phyloP scores from a whole-genome alignment of 2,888 invertebrate species.

The Lissonota sp. region DNA sequence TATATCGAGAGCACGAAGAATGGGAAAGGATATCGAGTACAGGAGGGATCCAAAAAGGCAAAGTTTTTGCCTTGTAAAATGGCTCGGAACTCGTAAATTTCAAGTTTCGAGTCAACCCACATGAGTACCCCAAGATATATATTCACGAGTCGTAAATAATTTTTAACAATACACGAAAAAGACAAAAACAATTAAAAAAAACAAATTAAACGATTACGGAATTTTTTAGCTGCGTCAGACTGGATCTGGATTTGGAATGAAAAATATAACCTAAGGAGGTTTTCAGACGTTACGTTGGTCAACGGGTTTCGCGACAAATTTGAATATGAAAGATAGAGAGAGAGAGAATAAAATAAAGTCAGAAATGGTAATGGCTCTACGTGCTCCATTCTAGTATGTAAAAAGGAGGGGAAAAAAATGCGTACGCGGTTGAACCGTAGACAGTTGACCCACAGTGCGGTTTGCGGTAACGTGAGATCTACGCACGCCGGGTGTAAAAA shows the following conservation, averaged over 20 bases:
- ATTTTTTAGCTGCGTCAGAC: no score
- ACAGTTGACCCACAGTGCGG: slow-evolving; percentile 36
- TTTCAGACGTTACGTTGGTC: background rate
- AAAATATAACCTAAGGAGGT: no score
- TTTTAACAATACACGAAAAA: no score
- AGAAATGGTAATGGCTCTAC: background rate
- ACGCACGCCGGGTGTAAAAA: background rate
- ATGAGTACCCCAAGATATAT: background rate
- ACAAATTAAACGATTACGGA: no score
- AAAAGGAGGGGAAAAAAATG: background rate
- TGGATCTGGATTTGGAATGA: no score
- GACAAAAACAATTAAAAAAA: no score
- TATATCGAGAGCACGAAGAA: slow-evolving; percentile 44
- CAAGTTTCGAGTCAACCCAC: slow-evolving; percentile 38
- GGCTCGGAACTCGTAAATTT: slow-evolving; percentile 57
- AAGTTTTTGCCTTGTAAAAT: slow-evolving; percentile 68
- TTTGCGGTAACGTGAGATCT: slow-evolving; percentile 27
- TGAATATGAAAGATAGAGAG: slow-evolving; percentile 8
- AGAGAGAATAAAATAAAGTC: background rate
- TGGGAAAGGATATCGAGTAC: slow-evolving; percentile 46
- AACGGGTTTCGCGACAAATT: background rate
- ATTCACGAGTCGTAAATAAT: no score
- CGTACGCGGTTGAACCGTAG: background rate
- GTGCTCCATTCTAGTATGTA: background rate
- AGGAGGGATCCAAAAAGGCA: slow-evolving; percentile 27